Evolutionary conservation across 2,113 vertebrate species (phyloP).

Genomic region (Muntiacus reevesi): DNA sequence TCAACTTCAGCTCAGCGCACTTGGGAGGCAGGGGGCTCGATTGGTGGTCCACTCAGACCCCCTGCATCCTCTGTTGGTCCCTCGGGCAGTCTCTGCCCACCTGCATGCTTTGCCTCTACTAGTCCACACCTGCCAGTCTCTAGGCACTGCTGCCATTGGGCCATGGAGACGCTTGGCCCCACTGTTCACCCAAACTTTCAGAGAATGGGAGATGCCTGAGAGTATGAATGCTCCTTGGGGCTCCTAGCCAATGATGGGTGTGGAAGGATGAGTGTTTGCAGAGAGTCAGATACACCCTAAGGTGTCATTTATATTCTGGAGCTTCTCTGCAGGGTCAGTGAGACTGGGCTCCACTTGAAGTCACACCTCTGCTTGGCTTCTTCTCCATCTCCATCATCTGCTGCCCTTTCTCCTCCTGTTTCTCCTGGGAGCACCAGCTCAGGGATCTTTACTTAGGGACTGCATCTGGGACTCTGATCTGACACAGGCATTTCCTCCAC

Average conservation of each 20-base stretch:
- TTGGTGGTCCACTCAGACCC: rapidly evolving
- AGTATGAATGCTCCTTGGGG: not conserved
- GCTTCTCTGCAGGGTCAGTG: not conserved
- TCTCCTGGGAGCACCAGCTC: not conserved
- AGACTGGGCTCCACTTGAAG: not conserved
- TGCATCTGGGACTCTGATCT: not conserved
- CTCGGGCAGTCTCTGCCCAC: not conserved
- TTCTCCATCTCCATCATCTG: not conserved
- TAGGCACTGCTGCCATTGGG: no score
- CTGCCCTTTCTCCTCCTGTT: not conserved
- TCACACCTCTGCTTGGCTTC: not conserved
- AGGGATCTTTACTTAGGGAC: not conserved
- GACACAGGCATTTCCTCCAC: not conserved
- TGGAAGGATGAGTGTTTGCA: not conserved
- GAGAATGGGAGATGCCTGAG: not conserved
- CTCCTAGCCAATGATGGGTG: not conserved
- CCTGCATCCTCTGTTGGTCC: not conserved
- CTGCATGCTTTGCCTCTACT: not conserved
- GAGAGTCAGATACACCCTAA: not conserved
- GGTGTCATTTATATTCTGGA: not conserved
- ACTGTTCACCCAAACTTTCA: not conserved
- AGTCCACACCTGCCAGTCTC: not conserved
- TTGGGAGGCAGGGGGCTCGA: rapidly evolving
- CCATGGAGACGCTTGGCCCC: rapidly evolving
- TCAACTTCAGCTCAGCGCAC: not conserved